A percentile compares a stretch with the other conserved stretches of the same genome.
Conservation (phyloP, 2,113 vertebrate genomes). For the Callipepla californica region DNA sequence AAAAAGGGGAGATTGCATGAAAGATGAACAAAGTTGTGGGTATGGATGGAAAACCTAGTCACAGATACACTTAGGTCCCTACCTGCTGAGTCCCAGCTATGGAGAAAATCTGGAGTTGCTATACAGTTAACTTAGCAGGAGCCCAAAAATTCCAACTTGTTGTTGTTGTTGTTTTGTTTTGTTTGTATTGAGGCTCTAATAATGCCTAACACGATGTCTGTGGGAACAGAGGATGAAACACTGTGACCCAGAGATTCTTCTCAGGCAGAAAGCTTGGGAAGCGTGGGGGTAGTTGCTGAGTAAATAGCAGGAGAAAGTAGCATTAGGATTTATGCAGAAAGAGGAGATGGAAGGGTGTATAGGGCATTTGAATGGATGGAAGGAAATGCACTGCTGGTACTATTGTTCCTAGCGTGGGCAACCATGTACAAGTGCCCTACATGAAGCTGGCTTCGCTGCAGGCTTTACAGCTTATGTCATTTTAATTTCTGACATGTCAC, state of each 20-base stretch:
- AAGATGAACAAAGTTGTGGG: background rate
- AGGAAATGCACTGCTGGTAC: background rate
- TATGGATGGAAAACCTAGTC: background rate
- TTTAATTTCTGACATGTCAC: constrained; percentile 43
- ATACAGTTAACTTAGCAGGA: background rate
- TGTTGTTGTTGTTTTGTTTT: background rate
- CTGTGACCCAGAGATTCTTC: background rate
- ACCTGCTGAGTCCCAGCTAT: background rate
- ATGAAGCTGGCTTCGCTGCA: constrained; percentile 38
- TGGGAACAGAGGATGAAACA: background rate
- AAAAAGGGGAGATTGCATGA: background rate
- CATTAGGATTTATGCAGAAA: background rate
- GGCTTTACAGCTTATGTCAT: constrained; percentile 33
- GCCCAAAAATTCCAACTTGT: background rate
- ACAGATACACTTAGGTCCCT: background rate
- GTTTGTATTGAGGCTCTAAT: background rate
- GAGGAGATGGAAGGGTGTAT: background rate
- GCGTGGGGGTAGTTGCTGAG: background rate
- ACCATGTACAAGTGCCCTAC: background rate
- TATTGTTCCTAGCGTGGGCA: background rate
- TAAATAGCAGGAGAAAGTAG: background rate
- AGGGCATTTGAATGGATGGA: background rate
- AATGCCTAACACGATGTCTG: background rate
- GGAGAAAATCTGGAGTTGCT: background rate
- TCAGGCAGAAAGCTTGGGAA: background rate